Percentiles rank a stretch among this genome's conserved stretches.
These are phyloP conservation scores for Rhagophthalmus giganteus DNA, from an alignment of 2,888 invertebrate species.

Conservation along the genomic window DNA sequence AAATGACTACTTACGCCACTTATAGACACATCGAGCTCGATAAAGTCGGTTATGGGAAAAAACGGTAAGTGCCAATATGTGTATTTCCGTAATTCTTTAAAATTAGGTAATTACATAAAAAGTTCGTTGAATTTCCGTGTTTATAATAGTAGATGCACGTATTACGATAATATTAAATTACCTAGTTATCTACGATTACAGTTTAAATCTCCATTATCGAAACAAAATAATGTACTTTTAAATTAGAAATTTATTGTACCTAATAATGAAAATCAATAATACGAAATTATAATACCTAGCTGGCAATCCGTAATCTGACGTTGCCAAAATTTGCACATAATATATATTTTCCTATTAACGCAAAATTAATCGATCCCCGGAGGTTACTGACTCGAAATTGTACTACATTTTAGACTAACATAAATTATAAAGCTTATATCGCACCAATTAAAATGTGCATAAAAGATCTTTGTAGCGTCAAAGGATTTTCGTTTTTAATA, in stretches of 20 bases:
- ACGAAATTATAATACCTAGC: too few species aligned
- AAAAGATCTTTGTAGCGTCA: too few species aligned
- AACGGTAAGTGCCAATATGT: conserved; percentile 68
- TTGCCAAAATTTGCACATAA: neutral
- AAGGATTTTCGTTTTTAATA: neutral
- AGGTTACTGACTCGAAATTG: neutral
- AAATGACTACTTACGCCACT: conserved; percentile 89
- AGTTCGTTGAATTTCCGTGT: too few species aligned
- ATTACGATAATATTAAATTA: too few species aligned
- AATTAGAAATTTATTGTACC: too few species aligned
- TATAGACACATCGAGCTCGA: conserved; percentile 93
- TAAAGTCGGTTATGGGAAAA: conserved; percentile 91
- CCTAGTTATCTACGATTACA: neutral
- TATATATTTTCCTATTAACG: neutral
- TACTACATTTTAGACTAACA: neutral
- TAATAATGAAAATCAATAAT: too few species aligned
- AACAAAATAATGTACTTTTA: too few species aligned
- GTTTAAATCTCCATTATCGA: too few species aligned
- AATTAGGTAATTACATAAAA: neutral
- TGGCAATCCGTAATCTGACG: too few species aligned
- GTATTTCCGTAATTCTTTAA: conserved; percentile 1
- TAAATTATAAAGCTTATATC: neutral
- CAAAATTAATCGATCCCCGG: neutral
- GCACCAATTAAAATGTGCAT: neutral
- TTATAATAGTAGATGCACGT: too few species aligned